Conservation (phyloP, 1,140 invertebrate species). For the Centruroides vittatus region DNA sequence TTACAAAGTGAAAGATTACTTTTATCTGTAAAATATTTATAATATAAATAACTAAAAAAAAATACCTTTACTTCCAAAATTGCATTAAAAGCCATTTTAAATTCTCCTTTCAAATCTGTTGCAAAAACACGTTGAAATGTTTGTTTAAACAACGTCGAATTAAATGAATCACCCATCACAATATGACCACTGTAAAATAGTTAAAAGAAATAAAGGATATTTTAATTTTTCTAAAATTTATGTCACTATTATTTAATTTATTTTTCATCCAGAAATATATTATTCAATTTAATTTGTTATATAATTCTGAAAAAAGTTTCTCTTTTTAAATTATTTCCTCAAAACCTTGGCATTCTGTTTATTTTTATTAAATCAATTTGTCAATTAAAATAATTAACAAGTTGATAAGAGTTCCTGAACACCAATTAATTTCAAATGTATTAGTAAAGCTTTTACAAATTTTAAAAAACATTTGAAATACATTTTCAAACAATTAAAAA, state of each 20-base stretch:
- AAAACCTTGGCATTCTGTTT: too few species aligned
- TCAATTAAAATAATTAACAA: too few species aligned
- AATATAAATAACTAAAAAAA: conserved; percentile 7
- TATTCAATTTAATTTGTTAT: too few species aligned
- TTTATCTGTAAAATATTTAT: conserved; percentile 5
- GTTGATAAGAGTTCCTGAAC: too few species aligned
- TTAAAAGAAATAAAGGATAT: conserved; percentile 6
- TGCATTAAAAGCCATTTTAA: conserved; percentile 98
- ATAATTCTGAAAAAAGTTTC: too few species aligned
- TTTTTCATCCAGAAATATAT: neutral
- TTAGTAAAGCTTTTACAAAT: too few species aligned
- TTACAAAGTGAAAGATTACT: conserved; percentile 3
- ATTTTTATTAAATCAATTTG: too few species aligned
- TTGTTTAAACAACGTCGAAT: conserved; percentile 96
- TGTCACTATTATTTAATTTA: neutral
- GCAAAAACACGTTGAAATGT: conserved; percentile 95
- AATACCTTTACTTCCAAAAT: conserved; percentile 79
- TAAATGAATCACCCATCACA: conserved; percentile 99
- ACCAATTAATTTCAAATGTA: too few species aligned
- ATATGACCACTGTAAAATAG: conserved; percentile 70
- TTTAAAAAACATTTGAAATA: too few species aligned
- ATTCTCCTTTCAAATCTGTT: conserved; percentile 76
- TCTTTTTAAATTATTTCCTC: too few species aligned
- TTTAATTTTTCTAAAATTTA: too few species aligned
- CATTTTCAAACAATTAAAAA: too few species aligned